Conservation (phyloP, 2,113 vertebrate genomes). For the Brachypteracias leptosomus region DNA sequence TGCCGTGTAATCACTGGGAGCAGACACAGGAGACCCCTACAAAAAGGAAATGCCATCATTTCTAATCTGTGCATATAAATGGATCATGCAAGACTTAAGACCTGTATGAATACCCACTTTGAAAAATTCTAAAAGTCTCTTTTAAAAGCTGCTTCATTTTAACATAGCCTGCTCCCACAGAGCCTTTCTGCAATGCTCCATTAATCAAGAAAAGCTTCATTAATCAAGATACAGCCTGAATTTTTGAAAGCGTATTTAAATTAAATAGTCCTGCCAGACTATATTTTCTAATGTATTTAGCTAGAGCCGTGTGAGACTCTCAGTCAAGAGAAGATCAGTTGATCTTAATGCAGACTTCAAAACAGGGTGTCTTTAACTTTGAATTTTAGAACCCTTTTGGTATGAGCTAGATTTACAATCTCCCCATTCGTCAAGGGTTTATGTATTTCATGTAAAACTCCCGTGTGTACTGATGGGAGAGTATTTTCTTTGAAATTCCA, state of each 20-base stretch:
- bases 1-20: slow-evolving; percentile 13
- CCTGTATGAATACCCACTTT: slow-evolving; percentile 45
- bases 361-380: not conserved
- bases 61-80: slow-evolving; percentile 57
- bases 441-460: not conserved
- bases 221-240: slow-evolving; percentile 17
- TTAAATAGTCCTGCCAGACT: not conserved
- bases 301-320: slow-evolving; percentile 33
- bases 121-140: slow-evolving; percentile 47
- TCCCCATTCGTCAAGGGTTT: not conserved
- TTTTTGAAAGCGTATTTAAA: slow-evolving; percentile 29
- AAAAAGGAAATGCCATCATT: slow-evolving; percentile 9
- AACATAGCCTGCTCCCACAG: not conserved
- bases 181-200: not conserved
- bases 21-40: not conserved
- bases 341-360: not conserved
- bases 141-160: slow-evolving; percentile 57
- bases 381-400: not conserved
- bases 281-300: slow-evolving; percentile 34
- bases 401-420: not conserved
- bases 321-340: not conserved
- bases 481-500: not conserved
- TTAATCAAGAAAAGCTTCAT: slow-evolving; percentile 42
- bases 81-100: slow-evolving; percentile 61
- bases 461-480: not conserved